These are phyloP conservation scores for Himantopus leucocephalus DNA, from an alignment of 2,113 vertebrate genomes.

Conservation along the genomic window DNA sequence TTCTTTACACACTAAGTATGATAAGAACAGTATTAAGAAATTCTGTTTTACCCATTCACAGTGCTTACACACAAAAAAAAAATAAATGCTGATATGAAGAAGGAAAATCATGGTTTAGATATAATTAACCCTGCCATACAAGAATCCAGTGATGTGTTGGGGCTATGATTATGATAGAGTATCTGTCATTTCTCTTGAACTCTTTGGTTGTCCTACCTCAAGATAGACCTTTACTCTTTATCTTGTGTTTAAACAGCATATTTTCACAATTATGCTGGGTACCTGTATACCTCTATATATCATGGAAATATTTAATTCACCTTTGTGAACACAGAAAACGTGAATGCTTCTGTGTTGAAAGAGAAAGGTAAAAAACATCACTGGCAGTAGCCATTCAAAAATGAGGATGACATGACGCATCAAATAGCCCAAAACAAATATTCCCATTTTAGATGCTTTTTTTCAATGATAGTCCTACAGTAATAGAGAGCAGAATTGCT, in stretches of 20 bases:
- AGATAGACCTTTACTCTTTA: not conserved
- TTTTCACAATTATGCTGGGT: not conserved
- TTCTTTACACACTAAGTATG: not conserved
- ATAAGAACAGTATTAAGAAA: not conserved
- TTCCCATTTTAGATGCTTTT: not conserved
- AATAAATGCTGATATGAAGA: not conserved
- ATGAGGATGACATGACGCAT: not conserved
- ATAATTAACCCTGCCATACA: not conserved
- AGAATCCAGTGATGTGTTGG: not conserved
- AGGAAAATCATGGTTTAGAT: not conserved
- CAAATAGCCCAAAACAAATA: not conserved
- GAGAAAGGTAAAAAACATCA: not conserved
- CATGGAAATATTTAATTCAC: not conserved
- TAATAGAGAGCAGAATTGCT: not conserved
- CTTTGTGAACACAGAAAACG: not conserved
- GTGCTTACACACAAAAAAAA: not conserved
- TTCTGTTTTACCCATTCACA: not conserved
- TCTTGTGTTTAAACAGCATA: not conserved
- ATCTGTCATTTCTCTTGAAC: not conserved
- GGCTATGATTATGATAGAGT: not conserved
- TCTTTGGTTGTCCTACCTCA: not conserved
- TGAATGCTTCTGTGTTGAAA: not conserved
- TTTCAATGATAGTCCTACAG: not conserved
- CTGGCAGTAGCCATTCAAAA: not conserved
- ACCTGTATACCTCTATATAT: not conserved